Evolutionary conservation across 2,113 vertebrate species (phyloP).

Genomic region (Aptenodytes forsteri): DNA sequence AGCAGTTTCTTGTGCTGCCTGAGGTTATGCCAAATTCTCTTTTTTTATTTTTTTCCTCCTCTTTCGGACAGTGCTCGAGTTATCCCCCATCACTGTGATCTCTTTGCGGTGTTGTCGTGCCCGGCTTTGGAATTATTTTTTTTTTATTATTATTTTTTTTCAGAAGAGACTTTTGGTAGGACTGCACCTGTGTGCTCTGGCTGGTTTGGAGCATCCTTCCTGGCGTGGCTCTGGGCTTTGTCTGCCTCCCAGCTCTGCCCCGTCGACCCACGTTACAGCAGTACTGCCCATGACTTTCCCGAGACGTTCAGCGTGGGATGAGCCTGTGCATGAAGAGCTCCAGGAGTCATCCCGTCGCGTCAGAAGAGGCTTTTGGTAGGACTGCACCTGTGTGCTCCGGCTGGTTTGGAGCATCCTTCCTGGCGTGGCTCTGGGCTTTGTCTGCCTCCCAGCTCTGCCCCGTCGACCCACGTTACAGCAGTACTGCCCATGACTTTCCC

Average conservation of each 20-base stretch:
- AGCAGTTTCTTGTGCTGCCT: not conserved
- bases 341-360: rapidly evolving
- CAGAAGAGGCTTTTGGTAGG: not conserved
- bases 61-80: rapidly evolving
- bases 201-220: not conserved
- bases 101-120: not conserved
- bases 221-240: rapidly evolving
- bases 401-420: not conserved
- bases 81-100: not conserved
- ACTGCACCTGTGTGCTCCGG: not conserved
- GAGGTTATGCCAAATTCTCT: not conserved
- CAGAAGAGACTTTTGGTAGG: not conserved
- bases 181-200: not conserved
- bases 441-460: not conserved
- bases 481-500: not conserved
- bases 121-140: rapidly evolving
- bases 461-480: not conserved
- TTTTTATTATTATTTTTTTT: not conserved
- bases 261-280: not conserved
- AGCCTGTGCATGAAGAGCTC: not conserved
- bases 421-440: rapidly evolving
- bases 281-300: not conserved
- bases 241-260: not conserved
- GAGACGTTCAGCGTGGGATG: rapidly evolving
- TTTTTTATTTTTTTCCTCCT: not conserved